Percentiles rank a stretch among this genome's conserved stretches.
These are phyloP conservation scores for Melanaphis sacchari DNA, from an alignment of 1,140 invertebrate species.

Conservation along the genomic window DNA sequence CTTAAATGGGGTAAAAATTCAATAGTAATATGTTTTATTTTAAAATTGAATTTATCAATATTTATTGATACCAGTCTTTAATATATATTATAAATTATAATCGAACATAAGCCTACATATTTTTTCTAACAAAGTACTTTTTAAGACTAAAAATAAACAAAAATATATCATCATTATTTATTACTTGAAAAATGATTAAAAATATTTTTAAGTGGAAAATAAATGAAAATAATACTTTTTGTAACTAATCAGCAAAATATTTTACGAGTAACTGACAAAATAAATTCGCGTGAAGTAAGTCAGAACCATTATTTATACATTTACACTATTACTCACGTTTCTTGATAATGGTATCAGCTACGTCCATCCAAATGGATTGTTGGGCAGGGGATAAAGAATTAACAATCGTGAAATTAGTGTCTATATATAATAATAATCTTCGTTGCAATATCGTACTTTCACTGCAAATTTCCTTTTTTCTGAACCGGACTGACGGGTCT, in stretches of 20 bases:
- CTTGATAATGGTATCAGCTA: background rate
- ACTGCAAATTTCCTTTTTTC: constrained; percentile 30
- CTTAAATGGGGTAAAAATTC: too few species aligned
- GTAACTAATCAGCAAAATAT: background rate
- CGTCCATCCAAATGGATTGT: background rate
- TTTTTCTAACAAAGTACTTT: too few species aligned
- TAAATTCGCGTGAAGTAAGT: background rate
- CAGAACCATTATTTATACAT: background rate
- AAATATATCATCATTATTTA: too few species aligned
- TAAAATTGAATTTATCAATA: too few species aligned
- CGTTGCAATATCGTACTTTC: constrained; percentile 5
- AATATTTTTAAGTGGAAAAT: background rate
- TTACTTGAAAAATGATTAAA: too few species aligned
- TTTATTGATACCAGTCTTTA: too few species aligned
- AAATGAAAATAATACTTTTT: background rate
- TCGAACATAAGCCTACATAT: too few species aligned
- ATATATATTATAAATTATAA: too few species aligned
- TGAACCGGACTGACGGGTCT: constrained; percentile 21
- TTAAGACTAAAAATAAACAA: too few species aligned
- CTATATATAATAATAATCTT: background rate
- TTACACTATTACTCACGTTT: background rate
- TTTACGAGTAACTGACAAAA: background rate
- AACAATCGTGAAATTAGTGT: constrained; percentile 37
- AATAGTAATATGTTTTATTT: too few species aligned
- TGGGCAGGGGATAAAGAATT: constrained; percentile 22